Percentiles rank a stretch among this genome's conserved stretches.
These are phyloP conservation scores for Eremobia ochroleuca DNA, from an alignment of 2,888 invertebrate species.

Conservation along the genomic window DNA sequence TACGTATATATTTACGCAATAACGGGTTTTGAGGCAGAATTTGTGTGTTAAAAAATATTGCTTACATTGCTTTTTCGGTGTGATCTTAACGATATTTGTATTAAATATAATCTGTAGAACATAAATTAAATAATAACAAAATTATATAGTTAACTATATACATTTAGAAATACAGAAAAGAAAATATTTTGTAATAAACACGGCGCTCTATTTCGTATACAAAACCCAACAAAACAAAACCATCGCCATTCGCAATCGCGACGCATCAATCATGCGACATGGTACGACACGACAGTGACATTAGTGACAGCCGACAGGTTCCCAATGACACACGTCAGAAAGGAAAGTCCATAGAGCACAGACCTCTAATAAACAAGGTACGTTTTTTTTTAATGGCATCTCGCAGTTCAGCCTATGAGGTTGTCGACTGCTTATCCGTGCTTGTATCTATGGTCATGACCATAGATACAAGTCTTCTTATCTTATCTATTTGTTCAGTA, in stretches of 20 bases:
- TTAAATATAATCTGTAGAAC: background rate
- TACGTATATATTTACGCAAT: background rate
- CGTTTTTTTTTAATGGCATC: too few relatives aligned
- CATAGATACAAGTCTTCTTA: too few relatives aligned
- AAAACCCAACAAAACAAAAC: background rate
- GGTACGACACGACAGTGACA: too few relatives aligned
- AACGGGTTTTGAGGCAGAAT: background rate
- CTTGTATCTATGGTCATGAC: too few relatives aligned
- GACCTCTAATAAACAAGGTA: too few relatives aligned
- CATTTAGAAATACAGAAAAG: background rate
- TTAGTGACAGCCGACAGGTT: too few relatives aligned
- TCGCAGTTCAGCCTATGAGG: too few relatives aligned
- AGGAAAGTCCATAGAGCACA: too few relatives aligned
- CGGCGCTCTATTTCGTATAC: slow-evolving; percentile 12
- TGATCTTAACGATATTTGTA: background rate
- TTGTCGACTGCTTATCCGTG: too few relatives aligned
- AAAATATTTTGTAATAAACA: background rate
- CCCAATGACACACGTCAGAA: too few relatives aligned
- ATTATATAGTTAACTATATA: background rate
- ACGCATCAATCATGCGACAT: too few relatives aligned
- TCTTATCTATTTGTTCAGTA: background rate
- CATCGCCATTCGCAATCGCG: background rate
- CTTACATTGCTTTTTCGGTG: slow-evolving; percentile 17
- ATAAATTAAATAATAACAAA: background rate
- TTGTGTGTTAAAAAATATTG: background rate